Evolutionary conservation across 1,140 invertebrate species (phyloP).

Genomic region (Harpegnathos saltator): DNA sequence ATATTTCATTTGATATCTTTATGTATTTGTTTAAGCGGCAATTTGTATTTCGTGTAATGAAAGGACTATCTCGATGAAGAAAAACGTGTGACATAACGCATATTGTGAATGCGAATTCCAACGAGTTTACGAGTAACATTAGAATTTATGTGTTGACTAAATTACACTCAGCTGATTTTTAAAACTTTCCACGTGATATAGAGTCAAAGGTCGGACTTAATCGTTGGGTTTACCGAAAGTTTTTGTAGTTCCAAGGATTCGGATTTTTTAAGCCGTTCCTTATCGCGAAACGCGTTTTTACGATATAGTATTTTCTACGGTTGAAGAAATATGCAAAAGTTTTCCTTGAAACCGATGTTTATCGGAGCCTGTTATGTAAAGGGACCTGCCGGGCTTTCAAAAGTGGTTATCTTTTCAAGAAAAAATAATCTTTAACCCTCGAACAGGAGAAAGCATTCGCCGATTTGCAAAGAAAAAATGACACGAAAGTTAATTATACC

Average conservation of each 20-base stretch:
- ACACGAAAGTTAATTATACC: neutral
- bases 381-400: neutral
- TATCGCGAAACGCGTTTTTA: constrained; percentile 27
- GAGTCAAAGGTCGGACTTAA: neutral
- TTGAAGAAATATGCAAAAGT: neutral
- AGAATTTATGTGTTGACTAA: neutral
- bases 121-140: neutral
- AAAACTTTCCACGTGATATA: neutral
- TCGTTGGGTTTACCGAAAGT: neutral
- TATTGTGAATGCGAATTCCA: no score
- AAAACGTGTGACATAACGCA: no score
- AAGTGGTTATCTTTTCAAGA: neutral
- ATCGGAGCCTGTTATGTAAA: constrained; percentile 31
- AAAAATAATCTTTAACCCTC: neutral
- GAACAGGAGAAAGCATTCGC: neutral
- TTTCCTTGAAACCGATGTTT: constrained; percentile 29
- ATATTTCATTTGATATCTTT: neutral
- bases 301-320: neutral
- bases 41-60: neutral
- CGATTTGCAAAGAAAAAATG: neutral
- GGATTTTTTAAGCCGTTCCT: constrained; percentile 1
- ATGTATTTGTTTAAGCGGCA: no score
- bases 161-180: neutral
- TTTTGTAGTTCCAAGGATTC: neutral
- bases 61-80: neutral